Evolutionary conservation across 2,113 vertebrate species (phyloP).

Genomic region (Gymnogyps californianus): DNA sequence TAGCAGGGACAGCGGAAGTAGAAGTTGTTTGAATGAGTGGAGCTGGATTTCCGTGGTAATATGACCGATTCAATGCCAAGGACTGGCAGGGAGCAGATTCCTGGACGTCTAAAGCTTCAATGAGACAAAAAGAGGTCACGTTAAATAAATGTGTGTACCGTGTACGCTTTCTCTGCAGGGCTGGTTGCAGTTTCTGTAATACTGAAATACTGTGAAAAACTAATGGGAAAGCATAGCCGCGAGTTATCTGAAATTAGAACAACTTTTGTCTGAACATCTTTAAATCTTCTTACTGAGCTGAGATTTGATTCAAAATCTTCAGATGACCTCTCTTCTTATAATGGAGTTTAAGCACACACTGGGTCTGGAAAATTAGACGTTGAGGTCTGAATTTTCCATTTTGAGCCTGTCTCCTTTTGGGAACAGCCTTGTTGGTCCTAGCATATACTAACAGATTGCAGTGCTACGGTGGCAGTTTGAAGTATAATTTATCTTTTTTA

Average conservation of each 20-base stretch:
- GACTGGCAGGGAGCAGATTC: not conserved
- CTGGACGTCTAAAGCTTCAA: not conserved
- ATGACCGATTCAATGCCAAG: not conserved
- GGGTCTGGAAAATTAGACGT: not conserved
- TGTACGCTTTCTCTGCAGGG: not conserved
- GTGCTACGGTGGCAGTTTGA: not conserved
- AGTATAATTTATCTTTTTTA: not conserved
- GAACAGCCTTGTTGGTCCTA: slow-evolving; percentile 22
- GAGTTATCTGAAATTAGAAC: not conserved
- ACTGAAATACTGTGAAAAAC: not conserved
- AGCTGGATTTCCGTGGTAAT: not conserved
- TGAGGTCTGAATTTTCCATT: not conserved
- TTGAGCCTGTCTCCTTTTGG: not conserved
- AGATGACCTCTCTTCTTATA: not conserved
- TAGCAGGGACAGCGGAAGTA: not conserved
- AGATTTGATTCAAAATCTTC: not conserved
- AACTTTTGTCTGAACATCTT: not conserved
- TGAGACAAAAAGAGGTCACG: not conserved
- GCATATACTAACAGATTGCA: not conserved
- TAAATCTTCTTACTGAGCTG: not conserved
- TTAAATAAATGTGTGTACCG: not conserved
- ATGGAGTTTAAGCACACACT: not conserved
- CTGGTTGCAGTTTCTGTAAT: not conserved
- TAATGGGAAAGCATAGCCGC: not conserved
- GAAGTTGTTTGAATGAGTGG: not conserved